Evolutionary conservation across 2,888 invertebrate species (phyloP).

Genomic region (Rhamnusium bicolor): DNA sequence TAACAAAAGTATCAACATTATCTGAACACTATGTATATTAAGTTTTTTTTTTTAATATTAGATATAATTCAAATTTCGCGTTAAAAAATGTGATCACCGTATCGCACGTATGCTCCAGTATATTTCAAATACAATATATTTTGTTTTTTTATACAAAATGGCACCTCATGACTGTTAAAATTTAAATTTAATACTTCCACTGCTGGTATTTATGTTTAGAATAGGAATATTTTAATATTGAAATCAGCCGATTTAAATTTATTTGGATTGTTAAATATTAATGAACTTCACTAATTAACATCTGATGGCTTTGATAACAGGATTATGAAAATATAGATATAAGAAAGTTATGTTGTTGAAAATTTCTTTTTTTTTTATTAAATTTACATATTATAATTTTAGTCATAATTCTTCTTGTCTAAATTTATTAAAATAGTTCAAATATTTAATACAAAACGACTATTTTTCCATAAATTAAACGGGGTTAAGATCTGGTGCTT

Average conservation of each 20-base stretch:
- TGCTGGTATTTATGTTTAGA: background rate
- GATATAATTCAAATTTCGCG: no score
- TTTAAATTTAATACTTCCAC: slow-evolving; percentile 12
- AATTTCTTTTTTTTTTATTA: background rate
- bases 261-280: slow-evolving; percentile 3
- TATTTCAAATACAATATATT: no score
- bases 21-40: no score
- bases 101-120: no score
- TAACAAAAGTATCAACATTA: background rate
- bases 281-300: slow-evolving; percentile 2
- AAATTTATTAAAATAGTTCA: background rate
- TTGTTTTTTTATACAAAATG: no score
- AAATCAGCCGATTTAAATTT: background rate
- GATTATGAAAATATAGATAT: background rate
- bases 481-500: background rate
- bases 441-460: background rate
- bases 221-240: background rate
- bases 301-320: background rate
- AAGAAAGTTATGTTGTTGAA: background rate
- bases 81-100: no score
- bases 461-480: background rate
- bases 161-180: slow-evolving; percentile 9
- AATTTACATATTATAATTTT: background rate
- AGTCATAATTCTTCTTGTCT: background rate
- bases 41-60: no score